phyloP scores from a whole-genome alignment of 1,140 invertebrate species.

The Nephotettix cincticeps region DNA sequence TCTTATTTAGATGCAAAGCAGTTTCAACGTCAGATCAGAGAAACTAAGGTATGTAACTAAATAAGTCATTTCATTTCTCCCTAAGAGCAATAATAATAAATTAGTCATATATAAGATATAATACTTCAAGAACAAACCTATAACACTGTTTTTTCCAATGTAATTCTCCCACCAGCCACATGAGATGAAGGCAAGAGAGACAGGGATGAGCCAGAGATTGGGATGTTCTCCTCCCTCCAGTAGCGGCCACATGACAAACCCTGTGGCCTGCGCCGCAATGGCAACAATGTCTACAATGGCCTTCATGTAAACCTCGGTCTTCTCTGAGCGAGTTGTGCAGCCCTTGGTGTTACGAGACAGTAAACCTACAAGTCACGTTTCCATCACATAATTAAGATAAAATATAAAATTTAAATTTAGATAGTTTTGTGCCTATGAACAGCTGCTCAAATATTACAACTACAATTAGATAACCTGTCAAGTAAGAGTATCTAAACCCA shows the following conservation, averaged over 20 bases:
- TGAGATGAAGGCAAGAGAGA: conserved; percentile 81
- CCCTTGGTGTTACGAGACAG: conserved; percentile 74
- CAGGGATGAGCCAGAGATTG: conserved; percentile 77
- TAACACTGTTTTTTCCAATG: conserved; percentile 76
- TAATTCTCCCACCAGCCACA: conserved; percentile 98
- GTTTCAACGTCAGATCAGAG: too few species aligned
- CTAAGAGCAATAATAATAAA: conserved; percentile 23
- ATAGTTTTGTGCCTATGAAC: too few species aligned
- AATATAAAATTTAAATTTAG: too few species aligned
- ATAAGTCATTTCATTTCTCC: too few species aligned
- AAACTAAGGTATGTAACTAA: too few species aligned
- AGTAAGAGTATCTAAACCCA: too few species aligned
- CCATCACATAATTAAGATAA: not conserved
- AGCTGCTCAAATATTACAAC: too few species aligned
- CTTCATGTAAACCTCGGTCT: conserved; percentile 69
- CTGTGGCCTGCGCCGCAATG: conserved; percentile 81
- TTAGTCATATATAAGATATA: not conserved
- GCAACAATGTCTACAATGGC: conserved; percentile 80
- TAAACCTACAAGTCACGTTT: conserved; percentile 56
- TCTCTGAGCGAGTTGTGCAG: conserved; percentile 40
- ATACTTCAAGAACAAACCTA: conserved; percentile 54
- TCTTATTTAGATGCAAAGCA: too few species aligned
- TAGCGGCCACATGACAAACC: conserved; percentile 87
- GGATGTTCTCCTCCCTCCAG: conserved; percentile 58
- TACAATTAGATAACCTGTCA: too few species aligned